Conservation (phyloP, 2,113 vertebrate species). For the Microtus montanus region DNA sequence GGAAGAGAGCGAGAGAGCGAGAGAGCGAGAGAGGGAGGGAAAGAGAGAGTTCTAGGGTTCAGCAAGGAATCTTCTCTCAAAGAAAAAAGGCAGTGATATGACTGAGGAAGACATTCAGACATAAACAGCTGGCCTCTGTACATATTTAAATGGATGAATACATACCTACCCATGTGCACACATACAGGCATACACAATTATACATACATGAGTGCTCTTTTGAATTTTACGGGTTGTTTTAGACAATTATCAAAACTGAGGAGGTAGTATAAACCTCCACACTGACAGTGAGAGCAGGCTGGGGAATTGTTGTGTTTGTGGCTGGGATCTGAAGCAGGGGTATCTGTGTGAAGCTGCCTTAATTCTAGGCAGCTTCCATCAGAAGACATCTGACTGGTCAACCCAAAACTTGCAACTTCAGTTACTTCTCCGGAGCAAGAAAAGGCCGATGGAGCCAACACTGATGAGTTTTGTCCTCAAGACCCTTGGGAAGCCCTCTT, state of each 20-base stretch:
- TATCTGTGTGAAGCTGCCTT: background rate
- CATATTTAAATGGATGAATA: background rate
- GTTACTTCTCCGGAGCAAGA: background rate
- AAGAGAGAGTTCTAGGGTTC: background rate
- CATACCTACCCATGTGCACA: background rate
- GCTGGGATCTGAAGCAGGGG: background rate
- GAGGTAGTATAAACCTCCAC: background rate
- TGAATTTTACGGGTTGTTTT: slow-evolving; percentile 19
- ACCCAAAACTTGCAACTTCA: background rate
- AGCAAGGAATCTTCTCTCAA: background rate
- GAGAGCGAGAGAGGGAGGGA: too few relatives aligned
- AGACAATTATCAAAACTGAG: background rate
- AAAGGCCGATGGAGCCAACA: background rate
- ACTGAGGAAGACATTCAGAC: background rate
- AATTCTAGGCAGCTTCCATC: background rate
- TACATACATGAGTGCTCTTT: background rate
- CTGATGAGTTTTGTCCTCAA: background rate
- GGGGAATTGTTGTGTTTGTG: background rate
- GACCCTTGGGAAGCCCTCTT: background rate
- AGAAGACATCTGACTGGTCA: background rate
- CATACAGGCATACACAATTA: too few relatives aligned
- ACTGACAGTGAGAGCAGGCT: background rate
- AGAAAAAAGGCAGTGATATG: too few relatives aligned
- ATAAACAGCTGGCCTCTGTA: background rate
- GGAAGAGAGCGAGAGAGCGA: too few relatives aligned